Evolutionary conservation across 1,140 invertebrate genomes (phyloP).

Genomic region (Archegozetes longisetosus): DNA sequence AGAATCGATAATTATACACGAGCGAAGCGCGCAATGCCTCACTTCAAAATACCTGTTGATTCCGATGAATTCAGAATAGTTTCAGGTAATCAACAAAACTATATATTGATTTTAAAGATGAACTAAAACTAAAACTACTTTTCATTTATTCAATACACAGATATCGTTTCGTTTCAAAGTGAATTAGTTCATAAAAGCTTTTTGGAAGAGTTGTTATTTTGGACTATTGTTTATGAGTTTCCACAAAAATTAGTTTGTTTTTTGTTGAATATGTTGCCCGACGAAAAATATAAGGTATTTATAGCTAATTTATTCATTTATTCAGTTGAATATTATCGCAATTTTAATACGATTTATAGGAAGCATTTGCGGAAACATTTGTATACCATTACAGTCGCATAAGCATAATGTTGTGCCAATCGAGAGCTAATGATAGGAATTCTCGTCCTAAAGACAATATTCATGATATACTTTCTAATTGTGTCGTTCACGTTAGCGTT

Average conservation of each 20-base stretch:
- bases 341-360: conserved; percentile 37
- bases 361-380: conserved; percentile 79
- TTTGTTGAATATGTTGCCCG: conserved; percentile 85
- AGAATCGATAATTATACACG: background rate
- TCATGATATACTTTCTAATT: conserved; percentile 63
- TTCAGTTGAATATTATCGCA: too few species aligned
- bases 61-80: background rate
- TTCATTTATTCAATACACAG: background rate
- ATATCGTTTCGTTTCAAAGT: conserved; percentile 12
- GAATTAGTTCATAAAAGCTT: conserved; percentile 56
- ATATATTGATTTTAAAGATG: background rate
- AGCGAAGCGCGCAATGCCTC: background rate
- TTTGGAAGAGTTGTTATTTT: conserved; percentile 89
- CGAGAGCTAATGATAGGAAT: conserved; percentile 38
- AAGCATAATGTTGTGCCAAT: conserved; percentile 67
- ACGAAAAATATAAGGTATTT: conserved; percentile 76
- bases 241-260: conserved; percentile 90
- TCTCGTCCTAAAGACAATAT: background rate
- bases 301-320: too few species aligned
- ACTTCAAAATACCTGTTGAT: background rate
- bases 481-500: conserved; percentile 91
- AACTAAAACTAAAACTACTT: too few species aligned
- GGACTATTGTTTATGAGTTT: conserved; percentile 94
- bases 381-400: conserved; percentile 89
- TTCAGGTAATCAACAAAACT: background rate